Percentiles rank a stretch among this genome's conserved stretches.
Conservation (phyloP, 2,888 invertebrate species). For the Thymelicus acteon region DNA sequence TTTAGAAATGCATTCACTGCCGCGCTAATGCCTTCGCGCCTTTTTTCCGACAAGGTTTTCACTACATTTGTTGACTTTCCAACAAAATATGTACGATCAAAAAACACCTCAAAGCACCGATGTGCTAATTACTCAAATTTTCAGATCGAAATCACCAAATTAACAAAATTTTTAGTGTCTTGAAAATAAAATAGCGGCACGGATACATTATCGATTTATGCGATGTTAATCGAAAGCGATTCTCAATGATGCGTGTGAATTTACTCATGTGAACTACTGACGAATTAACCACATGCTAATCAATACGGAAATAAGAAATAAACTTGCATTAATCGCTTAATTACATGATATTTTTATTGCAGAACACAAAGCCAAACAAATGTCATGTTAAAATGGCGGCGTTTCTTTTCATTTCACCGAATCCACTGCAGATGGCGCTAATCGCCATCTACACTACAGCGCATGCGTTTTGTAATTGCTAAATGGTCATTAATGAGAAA, state of each 20-base stretch:
- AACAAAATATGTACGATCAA: conserved; percentile 28
- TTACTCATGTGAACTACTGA: conserved; percentile 50
- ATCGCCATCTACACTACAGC: conserved; percentile 47
- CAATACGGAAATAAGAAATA: conserved; percentile 53
- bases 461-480: conserved; percentile 74
- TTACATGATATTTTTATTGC: conserved; percentile 67
- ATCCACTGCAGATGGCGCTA: conserved; percentile 70
- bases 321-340: conserved; percentile 55
- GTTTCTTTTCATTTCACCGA: conserved; percentile 57
- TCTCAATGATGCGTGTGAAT: conserved; percentile 54
- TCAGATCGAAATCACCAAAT: conserved; percentile 44
- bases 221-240: conserved; percentile 57
- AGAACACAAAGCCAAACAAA: conserved; percentile 84
- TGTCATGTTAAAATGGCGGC: conserved; percentile 86
- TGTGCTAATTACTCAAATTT: conserved; percentile 13
- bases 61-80: conserved; percentile 47
- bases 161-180: conserved; percentile 56
- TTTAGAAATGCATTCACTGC: conserved; percentile 41
- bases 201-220: conserved; percentile 75
- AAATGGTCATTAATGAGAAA: conserved; percentile 53
- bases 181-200: conserved; percentile 80
- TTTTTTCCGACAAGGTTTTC: conserved; percentile 66
- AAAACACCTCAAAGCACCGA: conserved; percentile 36
- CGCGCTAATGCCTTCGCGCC: conserved; percentile 73
- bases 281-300: conserved; percentile 46